These are phyloP conservation scores for Lasioglossum oenotherae DNA, from an alignment of 2,888 invertebrate genomes.

Conservation along the genomic window DNA sequence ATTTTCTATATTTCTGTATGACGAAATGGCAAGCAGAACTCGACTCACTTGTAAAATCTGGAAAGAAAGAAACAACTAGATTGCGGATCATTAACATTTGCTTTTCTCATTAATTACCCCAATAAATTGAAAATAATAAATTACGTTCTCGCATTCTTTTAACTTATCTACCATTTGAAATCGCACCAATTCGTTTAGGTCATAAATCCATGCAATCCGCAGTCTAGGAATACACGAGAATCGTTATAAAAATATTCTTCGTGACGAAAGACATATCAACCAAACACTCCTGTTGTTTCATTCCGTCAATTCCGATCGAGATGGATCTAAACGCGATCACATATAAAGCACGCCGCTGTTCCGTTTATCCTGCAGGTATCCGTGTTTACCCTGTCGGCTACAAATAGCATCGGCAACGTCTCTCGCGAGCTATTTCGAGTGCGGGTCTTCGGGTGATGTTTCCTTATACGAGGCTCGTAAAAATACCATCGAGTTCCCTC, in stretches of 20 bases:
- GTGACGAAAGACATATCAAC: background rate
- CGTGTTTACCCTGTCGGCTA: slow-evolving; percentile 25
- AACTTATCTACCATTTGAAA: too few species aligned
- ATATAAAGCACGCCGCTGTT: slow-evolving; percentile 43
- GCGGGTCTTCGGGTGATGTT: slow-evolving; percentile 26
- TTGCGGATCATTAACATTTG: too few species aligned
- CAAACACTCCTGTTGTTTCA: background rate
- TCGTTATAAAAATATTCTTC: background rate
- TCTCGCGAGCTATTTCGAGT: slow-evolving; percentile 10
- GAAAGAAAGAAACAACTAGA: too few species aligned
- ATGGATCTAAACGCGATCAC: slow-evolving; percentile 53
- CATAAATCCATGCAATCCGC: too few species aligned
- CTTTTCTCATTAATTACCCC: too few species aligned
- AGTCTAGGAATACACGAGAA: background rate
- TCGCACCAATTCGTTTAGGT: too few species aligned
- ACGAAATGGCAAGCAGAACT: too few species aligned
- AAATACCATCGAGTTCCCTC: background rate
- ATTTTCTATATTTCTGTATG: too few species aligned
- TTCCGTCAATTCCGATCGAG: slow-evolving; percentile 24
- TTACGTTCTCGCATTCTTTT: too few species aligned
- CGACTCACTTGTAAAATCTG: too few species aligned
- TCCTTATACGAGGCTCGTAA: slow-evolving; percentile 15
- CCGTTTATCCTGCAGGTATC: slow-evolving; percentile 28
- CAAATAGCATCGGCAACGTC: slow-evolving; percentile 29
- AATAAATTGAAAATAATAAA: too few species aligned